phyloP scores from a whole-genome alignment of 2,797 vertebrate genomes.

The Myotis daubentonii region DNA sequence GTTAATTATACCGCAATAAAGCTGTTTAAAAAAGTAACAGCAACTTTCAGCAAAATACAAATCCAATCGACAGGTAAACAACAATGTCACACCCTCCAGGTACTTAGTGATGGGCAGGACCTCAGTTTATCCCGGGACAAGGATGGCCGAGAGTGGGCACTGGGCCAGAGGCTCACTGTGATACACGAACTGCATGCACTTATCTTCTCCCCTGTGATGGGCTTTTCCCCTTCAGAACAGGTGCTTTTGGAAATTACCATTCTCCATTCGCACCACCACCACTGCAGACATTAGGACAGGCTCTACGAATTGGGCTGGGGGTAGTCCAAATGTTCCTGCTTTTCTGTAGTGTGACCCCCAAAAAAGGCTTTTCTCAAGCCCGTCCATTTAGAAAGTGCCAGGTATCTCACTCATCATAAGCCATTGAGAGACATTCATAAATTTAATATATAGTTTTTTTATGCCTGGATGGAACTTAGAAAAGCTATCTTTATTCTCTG shows the following conservation, averaged over 20 bases:
- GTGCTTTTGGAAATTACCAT: neutral
- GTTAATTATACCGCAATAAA: neutral
- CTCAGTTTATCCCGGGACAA: neutral
- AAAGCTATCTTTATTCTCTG: neutral
- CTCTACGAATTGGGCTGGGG: neutral
- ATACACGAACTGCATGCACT: neutral
- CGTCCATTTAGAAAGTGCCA: neutral
- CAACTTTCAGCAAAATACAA: neutral
- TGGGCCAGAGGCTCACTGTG: neutral
- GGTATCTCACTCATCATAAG: neutral
- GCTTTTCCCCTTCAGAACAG: neutral
- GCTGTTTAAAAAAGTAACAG: neutral
- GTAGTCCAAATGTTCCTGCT: neutral
- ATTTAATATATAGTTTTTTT: neutral
- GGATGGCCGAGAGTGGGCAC: neutral
- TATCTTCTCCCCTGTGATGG: neutral
- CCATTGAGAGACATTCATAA: neutral
- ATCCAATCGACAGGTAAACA: no score
- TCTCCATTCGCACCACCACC: neutral
- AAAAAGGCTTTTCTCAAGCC: neutral
- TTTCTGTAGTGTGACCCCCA: neutral
- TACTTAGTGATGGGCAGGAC: neutral
- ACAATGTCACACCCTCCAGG: neutral
- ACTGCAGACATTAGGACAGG: neutral
- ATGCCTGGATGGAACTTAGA: neutral